Evolutionary conservation across 2,797 vertebrate species (phyloP).

Genomic region (Chanos chanos): DNA sequence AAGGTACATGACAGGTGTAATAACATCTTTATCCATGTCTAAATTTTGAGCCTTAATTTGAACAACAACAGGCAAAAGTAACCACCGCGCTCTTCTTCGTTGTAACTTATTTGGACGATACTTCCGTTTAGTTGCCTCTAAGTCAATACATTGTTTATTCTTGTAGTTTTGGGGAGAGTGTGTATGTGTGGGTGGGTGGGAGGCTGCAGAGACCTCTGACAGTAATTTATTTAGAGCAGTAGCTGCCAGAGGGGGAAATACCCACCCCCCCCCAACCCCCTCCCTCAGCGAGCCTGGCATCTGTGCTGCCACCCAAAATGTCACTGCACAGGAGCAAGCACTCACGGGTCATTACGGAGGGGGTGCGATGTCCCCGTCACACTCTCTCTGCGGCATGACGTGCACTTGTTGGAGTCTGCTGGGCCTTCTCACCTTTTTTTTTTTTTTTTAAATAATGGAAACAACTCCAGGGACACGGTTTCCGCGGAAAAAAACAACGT

Average conservation of each 20-base stretch:
- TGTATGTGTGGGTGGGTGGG: neutral
- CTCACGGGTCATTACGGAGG: conserved; percentile 71
- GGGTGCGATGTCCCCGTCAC: conserved; percentile 46
- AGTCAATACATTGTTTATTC: too few species aligned
- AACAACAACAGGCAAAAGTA: too few species aligned
- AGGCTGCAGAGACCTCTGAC: conserved; percentile 32
- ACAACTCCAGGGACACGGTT: conserved; percentile 21
- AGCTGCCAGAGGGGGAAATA: conserved; percentile 45
- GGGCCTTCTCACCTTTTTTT: conserved; percentile 22
- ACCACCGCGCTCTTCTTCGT: too few species aligned
- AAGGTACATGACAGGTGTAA: too few species aligned
- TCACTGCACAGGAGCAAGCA: conserved; percentile 51
- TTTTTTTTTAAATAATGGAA: too few species aligned
- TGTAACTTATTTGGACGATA: too few species aligned
- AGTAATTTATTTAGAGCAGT: conserved; percentile 47
- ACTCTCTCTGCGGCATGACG: conserved; percentile 19
- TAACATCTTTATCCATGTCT: too few species aligned
- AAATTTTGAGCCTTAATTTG: too few species aligned
- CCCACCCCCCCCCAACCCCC: neutral
- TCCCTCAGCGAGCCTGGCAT: conserved; percentile 37
- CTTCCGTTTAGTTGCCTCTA: too few species aligned
- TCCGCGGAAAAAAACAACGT: conserved; percentile 3
- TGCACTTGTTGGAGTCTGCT: conserved; percentile 23
- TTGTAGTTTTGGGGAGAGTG: too few species aligned
- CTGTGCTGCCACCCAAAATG: conserved; percentile 46